These are phyloP conservation scores for Dufourea novaeangliae DNA, from an alignment of 1,140 invertebrate genomes.

Conservation along the genomic window DNA sequence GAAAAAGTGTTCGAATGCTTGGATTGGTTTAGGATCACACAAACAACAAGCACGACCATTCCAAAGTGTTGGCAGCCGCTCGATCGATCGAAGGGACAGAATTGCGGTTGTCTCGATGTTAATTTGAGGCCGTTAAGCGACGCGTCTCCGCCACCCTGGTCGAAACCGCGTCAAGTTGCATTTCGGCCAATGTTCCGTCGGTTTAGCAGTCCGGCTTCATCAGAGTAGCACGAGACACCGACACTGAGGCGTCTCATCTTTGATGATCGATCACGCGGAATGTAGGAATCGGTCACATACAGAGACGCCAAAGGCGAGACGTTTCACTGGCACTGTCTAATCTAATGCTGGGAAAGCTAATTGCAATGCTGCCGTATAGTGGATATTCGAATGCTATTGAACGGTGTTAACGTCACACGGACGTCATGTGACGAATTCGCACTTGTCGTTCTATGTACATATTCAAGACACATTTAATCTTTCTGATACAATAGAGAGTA, in stretches of 20 bases:
- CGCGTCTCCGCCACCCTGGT: neutral
- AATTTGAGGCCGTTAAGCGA: neutral
- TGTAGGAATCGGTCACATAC: neutral
- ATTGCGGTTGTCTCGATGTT: neutral
- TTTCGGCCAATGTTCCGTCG: neutral
- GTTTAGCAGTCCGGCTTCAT: slow-evolving; percentile 16
- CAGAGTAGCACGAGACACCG: neutral
- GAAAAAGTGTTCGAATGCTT: too few relatives aligned
- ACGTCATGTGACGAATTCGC: neutral
- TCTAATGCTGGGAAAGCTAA: neutral
- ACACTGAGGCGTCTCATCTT: slow-evolving; percentile 5
- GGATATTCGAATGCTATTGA: slow-evolving; percentile 4
- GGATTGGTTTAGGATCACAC: too few relatives aligned
- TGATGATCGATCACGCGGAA: slow-evolving; percentile 16
- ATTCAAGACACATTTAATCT: too few relatives aligned
- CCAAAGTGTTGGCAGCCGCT: neutral
- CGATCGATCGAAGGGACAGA: neutral
- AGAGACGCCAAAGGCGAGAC: slow-evolving; percentile 11
- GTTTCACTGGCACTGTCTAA: neutral
- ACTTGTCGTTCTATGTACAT: too few relatives aligned
- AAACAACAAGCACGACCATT: too few relatives aligned
- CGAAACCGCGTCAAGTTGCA: slow-evolving; percentile 2
- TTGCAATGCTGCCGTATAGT: slow-evolving; percentile 2
- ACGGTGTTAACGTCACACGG: neutral
- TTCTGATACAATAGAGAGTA: too few relatives aligned